phyloP scores from a whole-genome alignment of 2,888 invertebrate genomes.

The Conus canariensis region DNA sequence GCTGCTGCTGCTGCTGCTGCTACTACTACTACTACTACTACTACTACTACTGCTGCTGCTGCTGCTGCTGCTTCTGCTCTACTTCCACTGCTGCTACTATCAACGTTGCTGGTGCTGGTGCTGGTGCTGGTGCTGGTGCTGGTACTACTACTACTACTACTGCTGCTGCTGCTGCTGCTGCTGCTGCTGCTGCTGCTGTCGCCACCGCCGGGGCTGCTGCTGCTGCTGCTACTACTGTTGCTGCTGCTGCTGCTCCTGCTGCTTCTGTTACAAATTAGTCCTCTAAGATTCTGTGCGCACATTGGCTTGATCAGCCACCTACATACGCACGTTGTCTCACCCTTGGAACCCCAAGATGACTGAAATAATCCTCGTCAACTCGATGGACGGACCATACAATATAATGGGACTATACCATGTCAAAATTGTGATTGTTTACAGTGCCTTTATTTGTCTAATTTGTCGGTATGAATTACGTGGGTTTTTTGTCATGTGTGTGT shows the following conservation, averaged over 20 bases:
- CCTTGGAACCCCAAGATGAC: no score
- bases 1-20: neutral
- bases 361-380: no score
- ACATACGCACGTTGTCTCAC: no score
- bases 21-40: slow-evolving; percentile 20
- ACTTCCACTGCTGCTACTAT: neutral
- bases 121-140: slow-evolving; percentile 20
- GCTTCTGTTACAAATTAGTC: no score
- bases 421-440: no score
- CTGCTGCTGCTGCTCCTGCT: slow-evolving; percentile 36
- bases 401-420: no score
- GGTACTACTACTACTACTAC: slow-evolving; percentile 38
- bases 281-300: no score
- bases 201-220: slow-evolving; percentile 31
- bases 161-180: slow-evolving; percentile 35
- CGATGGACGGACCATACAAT: no score
- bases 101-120: slow-evolving; percentile 18
- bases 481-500: no score
- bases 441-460: no score
- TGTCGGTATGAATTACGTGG: no score
- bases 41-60: slow-evolving; percentile 32
- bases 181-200: slow-evolving; percentile 27
- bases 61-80: slow-evolving; percentile 32
- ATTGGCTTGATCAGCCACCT: no score
- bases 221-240: slow-evolving; percentile 32